Conservation (phyloP, 2,888 invertebrate species). For the Sussaba pulchella region DNA sequence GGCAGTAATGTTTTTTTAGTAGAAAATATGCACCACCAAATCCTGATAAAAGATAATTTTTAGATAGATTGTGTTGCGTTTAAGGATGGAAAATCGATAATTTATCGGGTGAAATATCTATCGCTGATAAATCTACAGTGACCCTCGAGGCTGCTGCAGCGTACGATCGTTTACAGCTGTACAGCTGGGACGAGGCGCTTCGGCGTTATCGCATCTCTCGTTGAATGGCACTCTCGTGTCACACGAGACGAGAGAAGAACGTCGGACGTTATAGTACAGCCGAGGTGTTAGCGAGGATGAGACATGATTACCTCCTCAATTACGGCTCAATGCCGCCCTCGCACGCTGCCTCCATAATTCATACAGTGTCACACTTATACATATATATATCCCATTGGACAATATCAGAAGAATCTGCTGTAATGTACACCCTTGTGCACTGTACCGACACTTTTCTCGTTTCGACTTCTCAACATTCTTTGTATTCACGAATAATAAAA, state of each 20-base stretch:
- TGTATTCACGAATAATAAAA: conserved; percentile 2
- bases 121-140: not conserved
- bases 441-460: conserved; percentile 16
- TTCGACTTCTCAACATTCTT: conserved; percentile 31
- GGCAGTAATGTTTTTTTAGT: too few species aligned
- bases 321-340: conserved; percentile 80
- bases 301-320: conserved; percentile 82
- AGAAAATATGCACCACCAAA: too few species aligned
- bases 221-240: conserved; percentile 51
- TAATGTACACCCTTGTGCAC: conserved; percentile 10
- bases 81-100: not conserved
- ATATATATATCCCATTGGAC: conserved; percentile 18
- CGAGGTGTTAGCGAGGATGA: conserved; percentile 78
- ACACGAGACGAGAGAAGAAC: conserved; percentile 60
- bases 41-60: too few species aligned
- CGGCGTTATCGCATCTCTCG: conserved; percentile 51
- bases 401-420: conserved; percentile 20
- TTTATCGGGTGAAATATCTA: not conserved
- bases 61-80: too few species aligned
- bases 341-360: conserved; percentile 75
- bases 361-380: conserved; percentile 69
- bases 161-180: conserved; percentile 9
- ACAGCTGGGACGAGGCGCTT: conserved; percentile 35
- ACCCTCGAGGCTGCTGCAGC: not conserved
- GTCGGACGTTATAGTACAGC: conserved; percentile 53